Percentiles rank a stretch among this genome's conserved stretches.
Conservation (phyloP, 1,140 invertebrate genomes). For the Branchinecta lindahli region DNA sequence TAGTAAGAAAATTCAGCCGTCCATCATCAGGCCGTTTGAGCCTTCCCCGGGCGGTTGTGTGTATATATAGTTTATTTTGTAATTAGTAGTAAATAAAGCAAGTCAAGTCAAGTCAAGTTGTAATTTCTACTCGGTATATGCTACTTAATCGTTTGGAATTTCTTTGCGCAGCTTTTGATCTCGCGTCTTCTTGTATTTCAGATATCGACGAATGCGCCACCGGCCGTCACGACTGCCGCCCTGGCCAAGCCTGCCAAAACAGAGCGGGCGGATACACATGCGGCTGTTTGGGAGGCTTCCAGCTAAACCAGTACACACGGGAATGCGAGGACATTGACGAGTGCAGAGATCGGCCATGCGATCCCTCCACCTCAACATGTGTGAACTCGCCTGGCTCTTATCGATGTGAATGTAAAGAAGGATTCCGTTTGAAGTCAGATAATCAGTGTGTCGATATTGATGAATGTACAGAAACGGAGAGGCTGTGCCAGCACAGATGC, state of each 20-base stretch:
- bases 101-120: neutral
- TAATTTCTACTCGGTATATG: neutral
- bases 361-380: conserved; percentile 33
- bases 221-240: conserved; percentile 36
- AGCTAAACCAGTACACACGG: conserved; percentile 28
- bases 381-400: conserved; percentile 44
- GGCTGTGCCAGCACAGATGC: conserved; percentile 66
- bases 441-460: conserved; percentile 33
- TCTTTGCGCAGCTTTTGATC: too few species aligned
- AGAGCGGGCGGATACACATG: conserved; percentile 55
- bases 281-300: conserved; percentile 49
- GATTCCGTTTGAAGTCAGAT: conserved; percentile 37
- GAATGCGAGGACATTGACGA: conserved; percentile 48
- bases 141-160: too few species aligned
- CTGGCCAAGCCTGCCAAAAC: conserved; percentile 56
- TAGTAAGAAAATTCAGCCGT: too few species aligned
- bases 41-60: too few species aligned
- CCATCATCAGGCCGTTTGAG: too few species aligned
- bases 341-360: conserved; percentile 31
- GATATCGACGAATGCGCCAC: conserved; percentile 33
- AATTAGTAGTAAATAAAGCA: too few species aligned
- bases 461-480: conserved; percentile 39
- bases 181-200: conserved; percentile 15
- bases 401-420: conserved; percentile 42
- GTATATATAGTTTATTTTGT: too few species aligned